Evolutionary conservation across 2,888 invertebrate species (phyloP).

Genomic region (Torymus texanus): DNA sequence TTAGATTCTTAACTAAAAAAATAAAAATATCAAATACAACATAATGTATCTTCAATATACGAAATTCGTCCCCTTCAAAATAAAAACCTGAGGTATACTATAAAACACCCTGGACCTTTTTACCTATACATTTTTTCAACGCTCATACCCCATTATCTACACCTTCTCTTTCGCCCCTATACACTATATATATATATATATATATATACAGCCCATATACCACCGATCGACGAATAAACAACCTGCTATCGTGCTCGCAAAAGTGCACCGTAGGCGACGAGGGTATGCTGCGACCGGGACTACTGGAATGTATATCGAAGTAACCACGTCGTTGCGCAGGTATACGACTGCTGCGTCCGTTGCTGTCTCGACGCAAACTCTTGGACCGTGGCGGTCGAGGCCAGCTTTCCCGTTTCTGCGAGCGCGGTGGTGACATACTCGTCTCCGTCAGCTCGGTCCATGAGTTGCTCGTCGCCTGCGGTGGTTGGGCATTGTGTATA

Average conservation of each 20-base stretch:
- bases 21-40: too few species aligned
- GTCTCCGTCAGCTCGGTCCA: constrained; percentile 54
- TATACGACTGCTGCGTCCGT: neutral
- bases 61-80: too few species aligned
- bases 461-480: constrained; percentile 43
- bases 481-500: neutral
- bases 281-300: neutral
- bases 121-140: too few species aligned
- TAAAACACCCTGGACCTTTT: too few species aligned
- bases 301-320: constrained; percentile 22
- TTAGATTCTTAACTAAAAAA: too few species aligned
- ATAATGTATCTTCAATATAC: too few species aligned
- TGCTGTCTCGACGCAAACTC: constrained; percentile 17
- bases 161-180: too few species aligned
- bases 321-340: neutral
- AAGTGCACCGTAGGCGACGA: constrained; percentile 28
- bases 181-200: too few species aligned
- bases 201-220: too few species aligned
- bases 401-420: neutral
- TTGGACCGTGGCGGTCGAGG: constrained; percentile 28
- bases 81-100: too few species aligned
- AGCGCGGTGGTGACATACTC: neutral
- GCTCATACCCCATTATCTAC: too few species aligned
- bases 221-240: neutral
- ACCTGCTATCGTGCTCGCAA: constrained; percentile 44